Base-by-base conservation (phyloP, 2,113 vertebrate species). In the Amphiprion percula region DNA sequence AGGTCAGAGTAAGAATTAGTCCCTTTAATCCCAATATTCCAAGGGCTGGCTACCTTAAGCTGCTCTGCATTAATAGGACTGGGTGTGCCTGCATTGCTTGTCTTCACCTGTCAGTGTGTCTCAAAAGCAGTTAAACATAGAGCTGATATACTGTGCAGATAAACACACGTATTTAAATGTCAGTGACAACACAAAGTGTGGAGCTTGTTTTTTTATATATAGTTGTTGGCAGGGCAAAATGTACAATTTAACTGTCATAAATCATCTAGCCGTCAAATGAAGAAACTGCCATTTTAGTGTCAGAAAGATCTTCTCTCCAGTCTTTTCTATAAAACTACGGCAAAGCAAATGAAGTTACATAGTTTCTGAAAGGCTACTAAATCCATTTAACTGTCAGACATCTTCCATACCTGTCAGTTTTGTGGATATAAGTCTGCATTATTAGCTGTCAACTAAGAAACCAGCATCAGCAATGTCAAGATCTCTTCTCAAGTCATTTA, bases 31-130 rank as follows among this genome's bases (percentile, higher is more conserved):
- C 33, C 1, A 9, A 9, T 37, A 37, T 37, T 37, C 33, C 9
- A 7, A 15, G 41, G 23, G 19, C 46, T 47, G 9, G 5, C n/a
- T 14, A 52, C 11, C 30, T 79, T 19, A 17, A 37, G 53, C 10
- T 66, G 58, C 33, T 24, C 12, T 26, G 2, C 44, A 24, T 58
- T 54, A 9, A 0, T 44, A n/a, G 15, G n/a, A 16, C 33, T 64
- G 77, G 76, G 83, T 77, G 85, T 86, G 87, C 63, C 74, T 46
- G n/a, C 61, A 28, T 53, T 39, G 37, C 49, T 77, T 19, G 49
- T 46, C 23, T 44, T 33, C 60, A 66, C 23, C 54, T 86, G 80
- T 80, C 63, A 12, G 65, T 78, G 68, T 68, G 59, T 33, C 53
- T 55, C 2, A 53, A 28, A 63, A 14, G 12, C 62, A 73, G 67